A percentile compares a stretch with the other conserved stretches of the same genome.
phyloP scores from a whole-genome alignment of 2,888 invertebrate species.

The Ctenicera cuprea region DNA sequence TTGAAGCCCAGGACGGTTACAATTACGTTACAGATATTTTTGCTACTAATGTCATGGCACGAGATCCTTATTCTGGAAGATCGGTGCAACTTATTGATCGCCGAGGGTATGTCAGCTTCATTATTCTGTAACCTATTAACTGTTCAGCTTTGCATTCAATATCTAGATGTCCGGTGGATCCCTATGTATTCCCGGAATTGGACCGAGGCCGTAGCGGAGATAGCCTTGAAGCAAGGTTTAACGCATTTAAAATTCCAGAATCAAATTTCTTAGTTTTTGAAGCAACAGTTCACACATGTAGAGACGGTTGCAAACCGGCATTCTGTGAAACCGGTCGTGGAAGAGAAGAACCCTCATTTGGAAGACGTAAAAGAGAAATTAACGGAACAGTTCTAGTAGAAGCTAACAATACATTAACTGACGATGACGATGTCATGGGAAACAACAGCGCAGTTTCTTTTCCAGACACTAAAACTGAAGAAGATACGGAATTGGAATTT shows the following conservation, averaged over 20 bases:
- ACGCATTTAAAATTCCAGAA: slow-evolving; percentile 95
- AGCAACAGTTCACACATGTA: slow-evolving; percentile 91
- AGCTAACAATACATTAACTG: slow-evolving; percentile 57
- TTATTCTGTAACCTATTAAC: neutral
- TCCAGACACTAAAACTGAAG: slow-evolving; percentile 72
- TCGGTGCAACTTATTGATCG: slow-evolving; percentile 93
- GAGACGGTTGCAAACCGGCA: slow-evolving; percentile 93
- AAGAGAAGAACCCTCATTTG: slow-evolving; percentile 88
- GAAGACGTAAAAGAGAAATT: slow-evolving; percentile 78
- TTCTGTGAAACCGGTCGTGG: slow-evolving; percentile 89
- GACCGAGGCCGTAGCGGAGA: slow-evolving; percentile 91
- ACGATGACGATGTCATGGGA: slow-evolving; percentile 61
- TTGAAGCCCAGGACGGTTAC: slow-evolving; percentile 93
- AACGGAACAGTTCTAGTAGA: slow-evolving; percentile 66
- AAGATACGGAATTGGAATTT: slow-evolving; percentile 77
- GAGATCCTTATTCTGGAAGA: slow-evolving; percentile 93
- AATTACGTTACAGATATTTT: slow-evolving; percentile 93
- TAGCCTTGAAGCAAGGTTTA: slow-evolving; percentile 92
- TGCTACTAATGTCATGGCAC: slow-evolving; percentile 93
- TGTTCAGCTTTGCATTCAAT: neutral
- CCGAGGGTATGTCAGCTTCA: slow-evolving; percentile 82
- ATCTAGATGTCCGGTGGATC: slow-evolving; percentile 90
- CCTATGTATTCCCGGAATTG: slow-evolving; percentile 92
- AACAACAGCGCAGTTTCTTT: slow-evolving; percentile 67
- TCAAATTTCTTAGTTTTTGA: slow-evolving; percentile 95